phyloP scores from a whole-genome alignment of 2,888 invertebrate species.

The Taenaris catops region DNA sequence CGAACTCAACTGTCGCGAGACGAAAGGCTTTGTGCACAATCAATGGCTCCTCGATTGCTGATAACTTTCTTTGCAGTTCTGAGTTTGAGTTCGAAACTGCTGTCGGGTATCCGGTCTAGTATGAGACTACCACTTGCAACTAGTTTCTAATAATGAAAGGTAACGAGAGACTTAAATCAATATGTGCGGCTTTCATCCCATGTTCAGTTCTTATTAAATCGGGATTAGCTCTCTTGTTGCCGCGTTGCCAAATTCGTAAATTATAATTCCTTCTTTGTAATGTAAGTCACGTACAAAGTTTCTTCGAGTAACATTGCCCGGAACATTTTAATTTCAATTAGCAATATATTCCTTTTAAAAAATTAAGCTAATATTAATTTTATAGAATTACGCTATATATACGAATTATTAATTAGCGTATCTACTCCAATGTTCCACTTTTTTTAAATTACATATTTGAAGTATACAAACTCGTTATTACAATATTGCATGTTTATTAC shows the following conservation, averaged over 20 bases:
- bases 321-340: slow-evolving; percentile 15
- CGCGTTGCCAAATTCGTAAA: slow-evolving; percentile 18
- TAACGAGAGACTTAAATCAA: slow-evolving; percentile 22
- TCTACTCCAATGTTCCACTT: too few species aligned
- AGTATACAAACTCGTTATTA: background rate
- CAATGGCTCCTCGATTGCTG: slow-evolving; percentile 72
- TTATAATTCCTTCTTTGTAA: slow-evolving; percentile 26
- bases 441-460: too few species aligned
- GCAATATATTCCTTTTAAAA: slow-evolving; percentile 9
- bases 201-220: too few species aligned
- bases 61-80: slow-evolving; percentile 64
- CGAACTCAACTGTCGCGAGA: slow-evolving; percentile 66
- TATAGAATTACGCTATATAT: too few species aligned
- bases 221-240: slow-evolving; percentile 24
- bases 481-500: background rate
- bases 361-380: too few species aligned
- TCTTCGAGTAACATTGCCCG: slow-evolving; percentile 11
- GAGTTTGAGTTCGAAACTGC: slow-evolving; percentile 51
- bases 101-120: slow-evolving; percentile 41
- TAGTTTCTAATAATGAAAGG: slow-evolving; percentile 23
- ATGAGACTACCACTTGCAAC: slow-evolving; percentile 21
- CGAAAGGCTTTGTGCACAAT: slow-evolving; percentile 70
- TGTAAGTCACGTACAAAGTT: slow-evolving; percentile 45
- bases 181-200: too few species aligned
- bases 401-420: too few species aligned